Conservation (phyloP, 2,888 invertebrate genomes). For the Punctoribates punctum region DNA sequence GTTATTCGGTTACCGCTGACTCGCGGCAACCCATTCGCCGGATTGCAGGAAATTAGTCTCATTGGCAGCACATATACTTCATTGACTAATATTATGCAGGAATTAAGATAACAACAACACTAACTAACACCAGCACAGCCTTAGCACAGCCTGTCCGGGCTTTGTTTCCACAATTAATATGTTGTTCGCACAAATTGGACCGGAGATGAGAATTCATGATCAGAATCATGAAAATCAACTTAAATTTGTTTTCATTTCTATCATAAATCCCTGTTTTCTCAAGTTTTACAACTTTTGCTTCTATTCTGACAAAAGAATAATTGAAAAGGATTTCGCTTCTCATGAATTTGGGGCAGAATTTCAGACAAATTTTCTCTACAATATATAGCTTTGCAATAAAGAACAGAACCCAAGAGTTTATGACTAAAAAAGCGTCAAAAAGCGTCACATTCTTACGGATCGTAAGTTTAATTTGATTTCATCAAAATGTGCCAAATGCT, state of each 20-base stretch:
- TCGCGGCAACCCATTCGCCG: background rate
- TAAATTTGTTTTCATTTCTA: conserved; percentile 12
- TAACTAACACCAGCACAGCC: background rate
- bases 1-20: conserved; percentile 30
- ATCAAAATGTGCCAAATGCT: conserved; percentile 32
- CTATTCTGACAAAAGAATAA: background rate
- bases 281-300: background rate
- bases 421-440: too few relatives aligned
- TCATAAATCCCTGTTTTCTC: background rate
- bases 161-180: background rate
- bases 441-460: conserved; percentile 25
- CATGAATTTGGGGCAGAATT: background rate
- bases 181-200: background rate
- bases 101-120: conserved; percentile 27
- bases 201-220: conserved; percentile 24
- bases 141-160: background rate
- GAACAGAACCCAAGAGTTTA: background rate
- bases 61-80: conserved; percentile 27
- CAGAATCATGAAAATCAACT: conserved; percentile 23
- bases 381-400: background rate
- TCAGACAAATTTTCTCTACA: background rate
- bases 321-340: too few relatives aligned
- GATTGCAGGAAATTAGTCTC: conserved; percentile 32
- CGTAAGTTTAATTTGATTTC: conserved; percentile 33
- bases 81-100: conserved; percentile 30